Evolutionary conservation across 2,797 vertebrate species (phyloP).

Genomic region (Arremon brunneinucha): DNA sequence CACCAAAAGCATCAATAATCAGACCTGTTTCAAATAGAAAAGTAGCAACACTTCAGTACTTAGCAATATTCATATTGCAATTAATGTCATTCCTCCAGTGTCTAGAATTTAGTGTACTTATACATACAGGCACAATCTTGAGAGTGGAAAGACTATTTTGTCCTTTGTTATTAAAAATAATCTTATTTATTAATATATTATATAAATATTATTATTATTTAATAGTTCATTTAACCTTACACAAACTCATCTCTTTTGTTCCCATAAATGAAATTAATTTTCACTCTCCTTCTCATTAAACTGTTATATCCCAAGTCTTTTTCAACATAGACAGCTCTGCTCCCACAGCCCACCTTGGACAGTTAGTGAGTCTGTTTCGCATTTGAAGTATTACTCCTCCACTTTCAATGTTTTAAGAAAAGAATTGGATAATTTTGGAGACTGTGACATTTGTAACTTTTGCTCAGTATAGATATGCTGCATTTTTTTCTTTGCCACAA

Average conservation of each 20-base stretch:
- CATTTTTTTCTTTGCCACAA: not conserved
- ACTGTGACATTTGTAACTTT: not conserved
- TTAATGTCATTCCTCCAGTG: not conserved
- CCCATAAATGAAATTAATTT: not conserved
- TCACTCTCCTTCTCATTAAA: not conserved
- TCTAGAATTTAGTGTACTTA: not conserved
- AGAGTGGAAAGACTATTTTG: not conserved
- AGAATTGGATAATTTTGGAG: not conserved
- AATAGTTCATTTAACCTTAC: not conserved
- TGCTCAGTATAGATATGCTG: not conserved
- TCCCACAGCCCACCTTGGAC: not conserved
- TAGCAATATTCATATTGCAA: not conserved
- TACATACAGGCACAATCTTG: not conserved
- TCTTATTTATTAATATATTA: not conserved
- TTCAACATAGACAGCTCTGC: not conserved
- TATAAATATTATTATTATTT: not conserved
- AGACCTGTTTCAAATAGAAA: slow-evolving; percentile 82
- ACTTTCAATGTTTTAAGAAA: not conserved
- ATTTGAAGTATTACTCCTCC: not conserved
- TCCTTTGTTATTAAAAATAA: not conserved
- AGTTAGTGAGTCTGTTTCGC: not conserved
- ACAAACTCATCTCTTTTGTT: not conserved
- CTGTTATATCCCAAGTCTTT: not conserved
- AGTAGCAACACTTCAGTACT: not conserved
- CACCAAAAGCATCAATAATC: slow-evolving; percentile 98